Evolutionary conservation across 2,113 vertebrate genomes (phyloP).

Genomic region (Hippocampus barbouri): DNA sequence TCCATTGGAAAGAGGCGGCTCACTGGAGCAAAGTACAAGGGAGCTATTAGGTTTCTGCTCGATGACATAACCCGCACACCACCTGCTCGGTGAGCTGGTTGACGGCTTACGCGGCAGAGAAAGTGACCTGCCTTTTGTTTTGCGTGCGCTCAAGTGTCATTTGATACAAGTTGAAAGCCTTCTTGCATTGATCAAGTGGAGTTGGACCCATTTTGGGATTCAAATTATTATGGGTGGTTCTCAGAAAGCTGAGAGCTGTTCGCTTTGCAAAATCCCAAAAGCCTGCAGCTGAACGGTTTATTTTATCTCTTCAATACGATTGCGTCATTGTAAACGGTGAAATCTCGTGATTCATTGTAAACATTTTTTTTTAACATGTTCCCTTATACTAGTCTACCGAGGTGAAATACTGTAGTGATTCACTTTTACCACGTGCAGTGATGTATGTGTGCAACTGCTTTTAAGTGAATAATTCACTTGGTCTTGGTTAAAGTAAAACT

Average conservation of each 20-base stretch:
- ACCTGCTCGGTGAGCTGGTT: conserved; percentile 35
- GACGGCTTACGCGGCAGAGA: not conserved
- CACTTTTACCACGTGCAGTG: too few species aligned
- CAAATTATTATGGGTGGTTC: too few species aligned
- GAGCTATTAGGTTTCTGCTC: conserved; percentile 38
- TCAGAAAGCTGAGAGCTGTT: too few species aligned
- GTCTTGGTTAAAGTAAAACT: not conserved
- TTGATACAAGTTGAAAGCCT: not conserved
- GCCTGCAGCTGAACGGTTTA: not conserved
- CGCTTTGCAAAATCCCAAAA: too few species aligned
- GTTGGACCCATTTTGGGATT: not conserved
- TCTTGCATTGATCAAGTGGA: not conserved
- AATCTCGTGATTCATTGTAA: too few species aligned
- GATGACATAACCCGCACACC: conserved; percentile 27
- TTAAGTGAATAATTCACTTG: not conserved
- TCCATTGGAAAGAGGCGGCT: not conserved
- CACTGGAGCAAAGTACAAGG: conserved; percentile 16
- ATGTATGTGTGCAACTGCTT: too few species aligned
- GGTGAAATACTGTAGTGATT: too few species aligned
- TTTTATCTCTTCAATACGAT: not conserved
- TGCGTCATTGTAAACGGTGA: too few species aligned
- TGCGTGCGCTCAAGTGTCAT: not conserved
- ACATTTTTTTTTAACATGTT: too few species aligned
- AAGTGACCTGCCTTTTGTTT: not conserved
- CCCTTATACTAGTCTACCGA: not conserved